These are phyloP conservation scores for Zaprionus lachaisei DNA, from an alignment of 1,140 invertebrate species.

Conservation along the genomic window DNA sequence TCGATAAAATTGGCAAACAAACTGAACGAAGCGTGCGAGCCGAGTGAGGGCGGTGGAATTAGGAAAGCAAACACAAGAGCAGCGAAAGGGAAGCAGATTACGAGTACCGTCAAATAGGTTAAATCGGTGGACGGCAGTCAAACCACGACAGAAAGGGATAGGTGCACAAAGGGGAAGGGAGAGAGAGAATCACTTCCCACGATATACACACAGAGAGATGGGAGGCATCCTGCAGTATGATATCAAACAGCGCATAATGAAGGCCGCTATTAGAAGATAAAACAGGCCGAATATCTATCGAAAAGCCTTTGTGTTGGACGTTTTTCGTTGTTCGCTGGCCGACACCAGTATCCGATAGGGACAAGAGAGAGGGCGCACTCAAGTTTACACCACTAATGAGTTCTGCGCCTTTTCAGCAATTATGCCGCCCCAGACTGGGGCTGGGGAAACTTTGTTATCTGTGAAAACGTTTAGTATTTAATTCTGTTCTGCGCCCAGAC, in stretches of 20 bases:
- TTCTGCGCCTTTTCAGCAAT: conserved; percentile 69
- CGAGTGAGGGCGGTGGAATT: conserved; percentile 22
- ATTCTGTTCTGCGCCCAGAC: conserved; percentile 19
- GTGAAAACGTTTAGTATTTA: conserved; percentile 58
- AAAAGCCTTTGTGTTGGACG: conserved; percentile 49
- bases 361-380: neutral
- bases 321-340: conserved; percentile 22
- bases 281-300: conserved; percentile 66
- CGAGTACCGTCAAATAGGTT: conserved; percentile 35
- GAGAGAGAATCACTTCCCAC: neutral
- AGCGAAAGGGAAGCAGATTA: conserved; percentile 24
- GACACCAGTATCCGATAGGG: conserved; percentile 1
- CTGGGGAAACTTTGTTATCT: conserved; percentile 69
- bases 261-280: conserved; percentile 77
- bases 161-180: too few relatives aligned
- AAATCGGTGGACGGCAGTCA: conserved; percentile 9
- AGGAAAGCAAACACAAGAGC: conserved; percentile 58
- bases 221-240: conserved; percentile 39
- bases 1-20: conserved; percentile 77
- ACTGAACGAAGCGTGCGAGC: conserved; percentile 20
- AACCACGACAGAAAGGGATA: neutral
- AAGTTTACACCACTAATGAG: conserved; percentile 66
- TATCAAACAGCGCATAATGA: conserved; percentile 73
- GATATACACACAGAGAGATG: neutral
- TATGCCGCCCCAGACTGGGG: conserved; percentile 50